Percentiles rank a stretch among this genome's conserved stretches.
phyloP scores from a whole-genome alignment of 1,140 invertebrate species.

The Caenorhabditis inopinata region DNA sequence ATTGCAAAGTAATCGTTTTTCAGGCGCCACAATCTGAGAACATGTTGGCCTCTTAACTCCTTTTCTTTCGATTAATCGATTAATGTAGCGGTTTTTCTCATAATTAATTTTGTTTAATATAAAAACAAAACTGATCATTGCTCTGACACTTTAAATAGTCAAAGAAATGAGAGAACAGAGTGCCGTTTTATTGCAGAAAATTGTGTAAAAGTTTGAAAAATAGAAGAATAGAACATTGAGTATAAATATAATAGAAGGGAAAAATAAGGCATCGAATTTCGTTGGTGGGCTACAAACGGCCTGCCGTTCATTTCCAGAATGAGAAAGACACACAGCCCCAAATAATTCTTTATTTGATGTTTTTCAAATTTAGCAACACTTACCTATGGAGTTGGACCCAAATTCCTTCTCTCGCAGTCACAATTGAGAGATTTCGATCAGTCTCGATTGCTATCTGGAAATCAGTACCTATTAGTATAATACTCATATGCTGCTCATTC shows the following conservation, averaged over 20 bases:
- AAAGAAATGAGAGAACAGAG: too few relatives aligned
- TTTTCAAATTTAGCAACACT: background rate
- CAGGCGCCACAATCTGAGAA: too few relatives aligned
- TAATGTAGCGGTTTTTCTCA: too few relatives aligned
- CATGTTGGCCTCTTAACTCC: too few relatives aligned
- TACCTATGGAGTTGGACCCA: constrained; percentile 25
- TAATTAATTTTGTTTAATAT: too few relatives aligned
- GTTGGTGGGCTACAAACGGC: background rate
- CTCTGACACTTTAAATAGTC: too few relatives aligned
- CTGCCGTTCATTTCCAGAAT: background rate
- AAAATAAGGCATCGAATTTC: constrained; percentile 13
- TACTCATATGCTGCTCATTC: too few relatives aligned
- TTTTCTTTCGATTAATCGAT: too few relatives aligned
- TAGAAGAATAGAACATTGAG: background rate
- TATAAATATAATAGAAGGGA: background rate
- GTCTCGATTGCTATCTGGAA: constrained; percentile 28
- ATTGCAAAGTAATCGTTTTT: too few relatives aligned
- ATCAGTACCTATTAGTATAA: too few relatives aligned
- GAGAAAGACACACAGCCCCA: background rate
- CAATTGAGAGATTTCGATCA: background rate
- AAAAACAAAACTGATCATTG: too few relatives aligned
- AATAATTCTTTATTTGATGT: constrained; percentile 7
- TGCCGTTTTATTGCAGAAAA: too few relatives aligned
- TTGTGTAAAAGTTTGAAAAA: background rate
- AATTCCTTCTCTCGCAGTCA: background rate